phyloP scores from a whole-genome alignment of 2,113 vertebrate genomes.

The Mungos mungo region DNA sequence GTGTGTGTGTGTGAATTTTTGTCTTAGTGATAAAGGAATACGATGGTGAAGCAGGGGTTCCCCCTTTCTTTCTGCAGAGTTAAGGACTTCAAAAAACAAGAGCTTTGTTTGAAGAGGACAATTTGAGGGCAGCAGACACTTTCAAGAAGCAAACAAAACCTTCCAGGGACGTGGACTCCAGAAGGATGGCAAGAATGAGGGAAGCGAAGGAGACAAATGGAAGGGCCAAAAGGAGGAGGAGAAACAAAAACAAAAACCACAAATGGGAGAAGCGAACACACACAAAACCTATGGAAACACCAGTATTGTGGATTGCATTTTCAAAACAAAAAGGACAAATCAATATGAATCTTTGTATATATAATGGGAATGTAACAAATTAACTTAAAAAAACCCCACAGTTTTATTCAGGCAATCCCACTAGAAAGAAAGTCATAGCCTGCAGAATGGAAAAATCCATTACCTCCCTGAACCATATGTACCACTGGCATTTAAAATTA shows the following conservation, averaged over 20 bases:
- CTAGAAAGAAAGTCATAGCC: background rate
- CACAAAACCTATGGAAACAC: background rate
- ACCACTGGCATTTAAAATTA: conserved; percentile 17
- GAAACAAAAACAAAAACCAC: background rate
- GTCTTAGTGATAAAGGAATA: background rate
- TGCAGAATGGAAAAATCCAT: conserved; percentile 16
- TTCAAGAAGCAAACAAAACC: conserved; percentile 17
- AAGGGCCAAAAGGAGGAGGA: background rate
- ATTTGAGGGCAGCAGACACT: background rate
- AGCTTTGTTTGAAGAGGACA: background rate
- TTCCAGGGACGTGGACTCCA: background rate
- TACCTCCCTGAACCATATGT: background rate
- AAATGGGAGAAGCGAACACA: background rate
- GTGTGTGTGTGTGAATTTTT: background rate
- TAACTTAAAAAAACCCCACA: background rate
- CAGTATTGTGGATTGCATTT: background rate
- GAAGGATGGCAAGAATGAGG: background rate
- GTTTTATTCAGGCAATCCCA: background rate
- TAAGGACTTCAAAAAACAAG: background rate
- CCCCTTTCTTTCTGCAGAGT: background rate
- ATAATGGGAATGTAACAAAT: background rate
- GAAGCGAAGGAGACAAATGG: background rate
- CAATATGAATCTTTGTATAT: background rate
- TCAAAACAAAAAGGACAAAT: conserved; percentile 36
- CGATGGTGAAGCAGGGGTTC: background rate